Conservation (phyloP, 2,797 vertebrate genomes). For the Pseudochirops corinnae region DNA sequence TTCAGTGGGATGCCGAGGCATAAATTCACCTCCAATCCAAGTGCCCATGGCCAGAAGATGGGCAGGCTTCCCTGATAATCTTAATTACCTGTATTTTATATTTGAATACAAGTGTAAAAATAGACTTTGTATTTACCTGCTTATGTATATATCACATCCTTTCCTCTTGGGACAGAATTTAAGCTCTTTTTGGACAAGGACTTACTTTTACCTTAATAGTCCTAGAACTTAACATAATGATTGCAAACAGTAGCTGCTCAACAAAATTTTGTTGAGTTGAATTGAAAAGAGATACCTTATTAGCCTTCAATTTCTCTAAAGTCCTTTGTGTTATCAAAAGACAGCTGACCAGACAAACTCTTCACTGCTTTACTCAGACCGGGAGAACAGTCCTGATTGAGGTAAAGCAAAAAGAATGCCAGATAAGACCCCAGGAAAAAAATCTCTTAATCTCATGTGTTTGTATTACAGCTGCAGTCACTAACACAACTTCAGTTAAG, state of each 20-base stretch:
- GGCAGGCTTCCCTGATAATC: background rate
- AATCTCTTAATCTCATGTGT: constrained; percentile 79
- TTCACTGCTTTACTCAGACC: constrained; percentile 61
- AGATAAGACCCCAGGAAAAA: constrained; percentile 78
- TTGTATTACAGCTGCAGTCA: constrained; percentile 78
- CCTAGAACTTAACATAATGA: background rate
- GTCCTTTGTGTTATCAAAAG: constrained; percentile 56
- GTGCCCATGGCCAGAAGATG: background rate
- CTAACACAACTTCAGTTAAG: constrained; percentile 79
- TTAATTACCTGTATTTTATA: background rate
- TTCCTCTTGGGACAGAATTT: background rate
- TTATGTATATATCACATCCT: background rate
- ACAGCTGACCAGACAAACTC: constrained; percentile 48
- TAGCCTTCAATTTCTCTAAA: constrained; percentile 23
- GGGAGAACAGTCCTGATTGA: constrained; percentile 7
- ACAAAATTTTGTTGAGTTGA: background rate
- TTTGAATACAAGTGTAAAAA: background rate
- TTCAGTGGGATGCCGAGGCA: background rate
- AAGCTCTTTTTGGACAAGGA: background rate
- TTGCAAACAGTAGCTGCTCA: background rate
- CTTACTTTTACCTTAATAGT: background rate
- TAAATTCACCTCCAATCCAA: background rate
- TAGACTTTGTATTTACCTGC: background rate
- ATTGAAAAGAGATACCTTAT: background rate
- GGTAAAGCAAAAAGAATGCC: constrained; percentile 77